Base-by-base conservation (phyloP, 2,888 invertebrate species). In the Orthosia gracilis region DNA sequence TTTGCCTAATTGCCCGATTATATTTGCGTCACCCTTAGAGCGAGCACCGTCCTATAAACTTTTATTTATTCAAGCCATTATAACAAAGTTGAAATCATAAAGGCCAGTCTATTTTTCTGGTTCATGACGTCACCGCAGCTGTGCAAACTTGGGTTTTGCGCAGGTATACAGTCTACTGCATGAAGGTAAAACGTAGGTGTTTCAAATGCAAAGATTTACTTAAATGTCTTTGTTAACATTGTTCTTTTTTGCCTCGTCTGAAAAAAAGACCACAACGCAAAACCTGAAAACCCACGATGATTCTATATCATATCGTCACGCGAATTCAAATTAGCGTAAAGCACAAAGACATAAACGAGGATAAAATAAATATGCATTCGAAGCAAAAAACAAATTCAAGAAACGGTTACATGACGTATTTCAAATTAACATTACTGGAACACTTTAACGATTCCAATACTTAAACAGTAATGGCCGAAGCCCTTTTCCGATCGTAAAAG, bases 71-170 rank as follows among this genome's bases (percentile, higher is more conserved):
- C 73, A 74, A 77, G 62, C 65, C 26, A 74, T 78, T 80, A 74
- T 61, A 82, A 72, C 78, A 78, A 75, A 80, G 55, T 74, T 40
- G 67, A 69, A 75, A 73, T 83, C 82, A 84, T 83, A 85, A 85
- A 85, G 83, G 76, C 65, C 52, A 68, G 76, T 70, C 58, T 68
- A 80, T 78, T 87, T 86, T 86, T 83, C 86, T 82, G 74, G 82
- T 82, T 13, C 59, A 72, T 89, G 90, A 91, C 91, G 91, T 91
- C 91, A 90, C 71, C 55, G 58, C 92, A 91, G 87, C 92, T 92
- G 92, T 86, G 84, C 82, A 91, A 90, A 92, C 86, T 54, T 59
- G 69, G 71, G 78, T 88, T 88, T 84, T 89, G 87, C 90, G 88
- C 86, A 88, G 84, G 81, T 83, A 81, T 82, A 88, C 78, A 82